phyloP scores from a whole-genome alignment of 2,888 invertebrate genomes.

The Drosophila mimica region DNA sequence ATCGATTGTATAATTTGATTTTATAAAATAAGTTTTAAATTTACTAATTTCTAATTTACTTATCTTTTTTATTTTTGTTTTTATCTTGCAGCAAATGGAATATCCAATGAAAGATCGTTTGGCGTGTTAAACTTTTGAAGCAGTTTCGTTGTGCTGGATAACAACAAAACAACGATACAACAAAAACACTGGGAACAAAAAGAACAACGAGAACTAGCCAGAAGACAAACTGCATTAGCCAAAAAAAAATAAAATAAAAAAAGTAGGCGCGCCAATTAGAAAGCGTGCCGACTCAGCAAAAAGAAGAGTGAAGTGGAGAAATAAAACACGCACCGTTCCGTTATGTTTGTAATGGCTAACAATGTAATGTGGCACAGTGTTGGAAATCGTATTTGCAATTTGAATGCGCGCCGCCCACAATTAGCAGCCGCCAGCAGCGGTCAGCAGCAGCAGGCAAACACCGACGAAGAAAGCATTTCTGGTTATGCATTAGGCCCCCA shows the following conservation, averaged over 20 bases:
- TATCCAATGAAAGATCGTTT: slow-evolving; percentile 64
- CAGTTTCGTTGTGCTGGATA: slow-evolving; percentile 53
- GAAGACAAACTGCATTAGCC: slow-evolving; percentile 13
- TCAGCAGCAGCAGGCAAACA: slow-evolving; percentile 61
- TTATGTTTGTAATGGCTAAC: slow-evolving; percentile 85
- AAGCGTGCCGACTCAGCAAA: slow-evolving; percentile 33
- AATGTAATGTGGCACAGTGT: slow-evolving; percentile 84
- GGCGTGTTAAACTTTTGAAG: slow-evolving; percentile 36
- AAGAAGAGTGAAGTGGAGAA: slow-evolving; percentile 22
- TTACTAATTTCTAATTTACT: not conserved
- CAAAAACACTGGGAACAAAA: slow-evolving; percentile 16
- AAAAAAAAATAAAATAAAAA: slow-evolving; percentile 3
- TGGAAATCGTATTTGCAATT: slow-evolving; percentile 74
- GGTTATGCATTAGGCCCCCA: slow-evolving; percentile 84
- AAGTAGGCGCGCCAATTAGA: slow-evolving; percentile 25
- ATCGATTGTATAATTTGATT: slow-evolving; percentile 2
- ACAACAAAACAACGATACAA: slow-evolving; percentile 57
- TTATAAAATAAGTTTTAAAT: not conserved
- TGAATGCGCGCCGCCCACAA: slow-evolving; percentile 73
- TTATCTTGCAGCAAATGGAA: slow-evolving; percentile 63
- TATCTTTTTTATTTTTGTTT: not conserved
- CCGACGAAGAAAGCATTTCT: slow-evolving; percentile 62
- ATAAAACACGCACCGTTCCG: slow-evolving; percentile 77
- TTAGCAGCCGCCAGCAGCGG: slow-evolving; percentile 67
- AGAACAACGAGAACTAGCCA: slow-evolving; percentile 49